A percentile compares a stretch with the other conserved stretches of the same genome.
phyloP scores from a whole-genome alignment of 2,113 vertebrate genomes.

The Odontesthes bonariensis region DNA sequence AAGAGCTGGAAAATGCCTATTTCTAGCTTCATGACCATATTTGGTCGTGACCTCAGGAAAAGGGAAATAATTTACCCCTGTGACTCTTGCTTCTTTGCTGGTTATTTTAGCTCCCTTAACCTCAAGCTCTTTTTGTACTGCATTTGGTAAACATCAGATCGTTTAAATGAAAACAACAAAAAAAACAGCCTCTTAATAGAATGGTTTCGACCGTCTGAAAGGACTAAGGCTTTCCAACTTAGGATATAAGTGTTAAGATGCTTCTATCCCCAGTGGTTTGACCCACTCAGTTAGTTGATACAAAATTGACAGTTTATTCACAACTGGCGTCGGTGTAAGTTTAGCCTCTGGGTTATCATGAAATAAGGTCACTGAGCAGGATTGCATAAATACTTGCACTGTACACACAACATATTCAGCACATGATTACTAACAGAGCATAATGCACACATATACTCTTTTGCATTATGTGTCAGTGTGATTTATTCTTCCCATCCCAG shows the following conservation, averaged over 20 bases:
- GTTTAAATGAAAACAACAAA: background rate
- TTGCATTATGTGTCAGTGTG: conserved; percentile 57
- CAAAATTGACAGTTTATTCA: conserved; percentile 63
- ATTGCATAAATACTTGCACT: conserved; percentile 69
- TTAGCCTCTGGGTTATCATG: conserved; percentile 46
- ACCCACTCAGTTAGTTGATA: conserved; percentile 13
- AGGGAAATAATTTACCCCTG: conserved; percentile 60
- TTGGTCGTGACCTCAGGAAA: conserved; percentile 69
- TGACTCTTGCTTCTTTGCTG: conserved; percentile 49
- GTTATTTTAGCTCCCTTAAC: conserved; percentile 67
- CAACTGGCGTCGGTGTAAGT: conserved; percentile 48
- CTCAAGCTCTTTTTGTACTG: conserved; percentile 56
- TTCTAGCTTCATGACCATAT: conserved; percentile 69
- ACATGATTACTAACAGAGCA: conserved; percentile 55
- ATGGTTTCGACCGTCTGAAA: conserved; percentile 51
- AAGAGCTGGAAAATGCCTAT: conserved; percentile 68
- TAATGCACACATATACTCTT: conserved; percentile 36
- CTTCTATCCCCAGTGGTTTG: conserved; percentile 28
- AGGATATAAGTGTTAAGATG: conserved; percentile 33
- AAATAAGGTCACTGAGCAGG: conserved; percentile 64
- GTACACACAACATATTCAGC: conserved; percentile 35
- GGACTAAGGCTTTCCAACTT: conserved; percentile 26
- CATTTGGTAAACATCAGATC: conserved; percentile 68
- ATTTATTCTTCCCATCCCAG: conserved; percentile 70
- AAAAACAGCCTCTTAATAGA: conserved; percentile 7